Conservation (phyloP, 2,797 vertebrate species). For the Coracias cyanogaster region DNA sequence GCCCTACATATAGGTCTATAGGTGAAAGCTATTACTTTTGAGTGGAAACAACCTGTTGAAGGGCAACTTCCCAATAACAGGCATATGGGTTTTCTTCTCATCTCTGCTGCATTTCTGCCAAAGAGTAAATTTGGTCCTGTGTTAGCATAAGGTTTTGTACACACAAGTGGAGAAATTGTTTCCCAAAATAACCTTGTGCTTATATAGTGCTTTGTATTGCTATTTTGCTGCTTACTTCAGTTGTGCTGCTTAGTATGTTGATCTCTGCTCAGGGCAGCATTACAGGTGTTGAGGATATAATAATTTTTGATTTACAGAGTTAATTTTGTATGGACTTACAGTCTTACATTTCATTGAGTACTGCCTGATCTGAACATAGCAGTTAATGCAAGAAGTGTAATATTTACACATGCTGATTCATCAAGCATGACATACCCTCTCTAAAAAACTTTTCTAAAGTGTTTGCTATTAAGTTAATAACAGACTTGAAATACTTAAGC, state of each 20-base stretch:
- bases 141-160: neutral
- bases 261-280: neutral
- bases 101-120: neutral
- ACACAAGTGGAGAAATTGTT: neutral
- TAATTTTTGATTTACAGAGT: neutral
- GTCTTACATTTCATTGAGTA: neutral
- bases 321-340: neutral
- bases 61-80: neutral
- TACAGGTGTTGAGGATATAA: neutral
- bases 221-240: slow-evolving; percentile 33
- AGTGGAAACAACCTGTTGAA: neutral
- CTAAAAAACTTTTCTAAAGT: neutral
- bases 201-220: slow-evolving; percentile 39
- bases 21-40: neutral
- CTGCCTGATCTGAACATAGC: neutral
- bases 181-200: slow-evolving; percentile 56
- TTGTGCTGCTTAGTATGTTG: neutral
- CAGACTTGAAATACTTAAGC: neutral
- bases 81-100: neutral
- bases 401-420: neutral
- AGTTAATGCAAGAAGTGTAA: neutral
- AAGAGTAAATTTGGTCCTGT: neutral
- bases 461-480: neutral
- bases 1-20: neutral
- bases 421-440: neutral